Conservation (phyloP, 2,113 vertebrate species). For the Gobio gobio region DNA sequence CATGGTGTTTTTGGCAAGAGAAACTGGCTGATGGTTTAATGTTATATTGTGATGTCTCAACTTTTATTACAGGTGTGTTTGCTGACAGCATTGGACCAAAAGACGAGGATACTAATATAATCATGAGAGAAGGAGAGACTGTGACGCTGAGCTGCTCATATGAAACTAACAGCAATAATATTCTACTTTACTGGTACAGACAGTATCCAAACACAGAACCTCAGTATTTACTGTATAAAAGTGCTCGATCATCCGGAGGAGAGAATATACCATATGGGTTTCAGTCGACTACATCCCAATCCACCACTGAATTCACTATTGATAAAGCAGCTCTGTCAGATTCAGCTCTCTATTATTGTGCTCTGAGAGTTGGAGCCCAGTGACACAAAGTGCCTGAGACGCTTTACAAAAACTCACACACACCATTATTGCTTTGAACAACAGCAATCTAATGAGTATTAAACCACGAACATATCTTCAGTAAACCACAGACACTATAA, state of each 20-base stretch:
- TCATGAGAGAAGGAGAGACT: background rate
- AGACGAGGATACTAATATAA: background rate
- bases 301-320: no score
- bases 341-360: conserved; percentile 31
- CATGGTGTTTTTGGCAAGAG: background rate
- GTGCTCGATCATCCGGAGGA: no score
- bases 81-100: background rate
- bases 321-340: no score
- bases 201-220: conserved; percentile 17
- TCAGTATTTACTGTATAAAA: background rate
- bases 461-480: background rate
- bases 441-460: background rate
- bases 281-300: no score
- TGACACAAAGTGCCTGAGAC: background rate
- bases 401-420: conserved; percentile 34
- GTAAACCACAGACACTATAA: background rate
- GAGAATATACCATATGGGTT: no score
- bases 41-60: no score
- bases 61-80: background rate
- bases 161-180: background rate
- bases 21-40: background rate
- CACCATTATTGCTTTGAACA: background rate
- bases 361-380: background rate
- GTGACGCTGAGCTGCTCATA: background rate
- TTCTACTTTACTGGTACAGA: background rate